Percentiles rank a stretch among this genome's conserved stretches.
Conservation (phyloP, 1,140 invertebrate genomes). For the Arion vulgaris region DNA sequence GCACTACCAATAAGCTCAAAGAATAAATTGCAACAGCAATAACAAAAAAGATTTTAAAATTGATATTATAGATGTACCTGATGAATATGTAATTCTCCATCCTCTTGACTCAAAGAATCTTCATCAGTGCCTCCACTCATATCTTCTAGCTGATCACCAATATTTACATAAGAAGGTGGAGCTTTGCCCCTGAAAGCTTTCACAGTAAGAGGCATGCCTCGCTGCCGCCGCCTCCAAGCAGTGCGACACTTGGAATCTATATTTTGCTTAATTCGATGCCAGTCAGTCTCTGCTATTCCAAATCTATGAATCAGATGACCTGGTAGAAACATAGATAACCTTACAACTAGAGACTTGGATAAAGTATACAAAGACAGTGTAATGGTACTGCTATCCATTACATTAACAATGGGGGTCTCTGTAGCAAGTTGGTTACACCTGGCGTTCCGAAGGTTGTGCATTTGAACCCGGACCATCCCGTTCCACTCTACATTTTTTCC, state of each 20-base stretch:
- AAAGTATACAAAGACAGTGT: too few relatives aligned
- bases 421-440: too few relatives aligned
- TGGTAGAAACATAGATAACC: conserved; percentile 48
- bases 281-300: conserved; percentile 74
- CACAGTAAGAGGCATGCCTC: conserved; percentile 72
- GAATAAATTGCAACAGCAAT: too few relatives aligned
- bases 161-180: conserved; percentile 53
- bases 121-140: conserved; percentile 58
- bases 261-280: conserved; percentile 77
- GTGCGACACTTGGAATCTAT: conserved; percentile 77
- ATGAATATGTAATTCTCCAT: conserved; percentile 63
- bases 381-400: too few relatives aligned
- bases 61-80: too few relatives aligned
- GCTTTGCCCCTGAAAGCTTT: conserved; percentile 71
- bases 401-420: too few relatives aligned
- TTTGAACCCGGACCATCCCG: too few relatives aligned
- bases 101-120: conserved; percentile 62
- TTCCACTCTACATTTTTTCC: too few relatives aligned
- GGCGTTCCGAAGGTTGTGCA: too few relatives aligned
- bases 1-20: too few relatives aligned
- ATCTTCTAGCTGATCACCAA: conserved; percentile 45
- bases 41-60: too few relatives aligned
- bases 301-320: conserved; percentile 76
- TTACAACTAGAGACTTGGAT: too few relatives aligned
- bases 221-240: conserved; percentile 72